Evolutionary conservation across 1,140 invertebrate genomes (phyloP), one percentile per base, ranked within the genome.

Genomic region (Drosophila ogumai): DNA sequence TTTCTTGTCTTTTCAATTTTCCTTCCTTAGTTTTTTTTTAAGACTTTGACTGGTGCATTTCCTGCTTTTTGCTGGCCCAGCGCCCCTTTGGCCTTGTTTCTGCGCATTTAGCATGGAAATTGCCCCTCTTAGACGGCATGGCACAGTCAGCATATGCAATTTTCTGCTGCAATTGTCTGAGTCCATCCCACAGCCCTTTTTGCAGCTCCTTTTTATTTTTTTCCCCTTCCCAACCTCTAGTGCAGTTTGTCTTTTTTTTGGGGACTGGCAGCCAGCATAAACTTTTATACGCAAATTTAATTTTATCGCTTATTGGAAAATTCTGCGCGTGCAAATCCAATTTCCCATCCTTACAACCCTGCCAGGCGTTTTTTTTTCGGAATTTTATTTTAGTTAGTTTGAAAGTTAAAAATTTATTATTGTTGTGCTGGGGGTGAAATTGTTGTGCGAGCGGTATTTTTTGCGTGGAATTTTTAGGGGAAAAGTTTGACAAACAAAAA

Each of bases 221-320:
- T 57, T 34, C 6, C 19, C 9, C 15, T 5, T 28, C 0, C 25
- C 34, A 71, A 28, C 44, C 47, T 9, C 52, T 15, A 36, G 28
- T 59, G 44, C 44, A 58, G 28, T 36, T 34, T 31, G 9, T 71
- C 52, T 32, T 58, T 58, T 38, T 65, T 43, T 40, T 57, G 64
- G 12, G 9, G 32, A 34, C 8, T 46, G 13, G 63, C 31, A 41
- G 63, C 66, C 19, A 34, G 63, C 66, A 72, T 72, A 58, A 72
- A 72, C 52, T 72, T 72, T 72, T 71, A 72, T 50, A 41, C 36
- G 36, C 69, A 72, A 72, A 72, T 72, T 72, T 71, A 71, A 72
- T 72, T 71, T 71, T 41, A 72, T 72, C 36, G 66, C 43, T 58
- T 72, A 72, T 72, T 72, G 68, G 66, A 72, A 68, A 32, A 68